A percentile compares a stretch with the other conserved stretches of the same genome.
These are phyloP conservation scores for Gisinianus flammeolus DNA, from an alignment of 2,888 invertebrate species.

Conservation along the genomic window DNA sequence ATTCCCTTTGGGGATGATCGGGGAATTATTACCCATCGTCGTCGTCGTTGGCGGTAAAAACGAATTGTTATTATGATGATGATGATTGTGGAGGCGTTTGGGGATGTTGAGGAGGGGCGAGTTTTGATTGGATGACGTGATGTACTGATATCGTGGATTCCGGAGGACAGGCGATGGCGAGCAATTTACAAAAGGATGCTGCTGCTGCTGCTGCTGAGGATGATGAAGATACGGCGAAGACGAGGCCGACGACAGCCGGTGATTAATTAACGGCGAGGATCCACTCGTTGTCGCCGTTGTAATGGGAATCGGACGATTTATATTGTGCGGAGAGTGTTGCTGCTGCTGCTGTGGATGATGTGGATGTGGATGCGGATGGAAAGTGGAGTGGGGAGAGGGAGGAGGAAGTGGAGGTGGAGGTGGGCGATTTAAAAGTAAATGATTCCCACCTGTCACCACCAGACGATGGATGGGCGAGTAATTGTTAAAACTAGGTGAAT, in stretches of 20 bases:
- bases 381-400: slow-evolving; percentile 26
- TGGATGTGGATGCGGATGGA: slow-evolving; percentile 9
- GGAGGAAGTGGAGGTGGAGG: slow-evolving; percentile 27
- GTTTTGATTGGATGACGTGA: slow-evolving; percentile 59
- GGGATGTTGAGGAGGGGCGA: slow-evolving; percentile 53
- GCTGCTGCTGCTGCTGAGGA: slow-evolving; percentile 29
- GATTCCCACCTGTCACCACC: slow-evolving; percentile 57
- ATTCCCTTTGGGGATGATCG: slow-evolving; percentile 26
- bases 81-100: too few species aligned
- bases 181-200: slow-evolving; percentile 41
- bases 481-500: slow-evolving; percentile 58
- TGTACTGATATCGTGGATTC: slow-evolving; percentile 58
- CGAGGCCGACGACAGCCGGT: slow-evolving; percentile 30
- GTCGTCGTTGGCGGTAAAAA: too few species aligned
- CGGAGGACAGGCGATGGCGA: slow-evolving; percentile 57
- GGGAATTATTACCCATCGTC: slow-evolving; percentile 17
- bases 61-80: too few species aligned
- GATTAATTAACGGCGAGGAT: slow-evolving; percentile 56
- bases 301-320: slow-evolving; percentile 47
- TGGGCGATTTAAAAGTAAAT: slow-evolving; percentile 31
- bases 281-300: slow-evolving; percentile 5
- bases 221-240: slow-evolving; percentile 15
- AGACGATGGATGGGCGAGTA: slow-evolving; percentile 59
- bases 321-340: slow-evolving; percentile 25
- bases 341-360: slow-evolving; percentile 36